Percentiles rank a stretch among this genome's conserved stretches.
phyloP scores from a whole-genome alignment of 2,113 vertebrate genomes.

The Colinus virginianus region DNA sequence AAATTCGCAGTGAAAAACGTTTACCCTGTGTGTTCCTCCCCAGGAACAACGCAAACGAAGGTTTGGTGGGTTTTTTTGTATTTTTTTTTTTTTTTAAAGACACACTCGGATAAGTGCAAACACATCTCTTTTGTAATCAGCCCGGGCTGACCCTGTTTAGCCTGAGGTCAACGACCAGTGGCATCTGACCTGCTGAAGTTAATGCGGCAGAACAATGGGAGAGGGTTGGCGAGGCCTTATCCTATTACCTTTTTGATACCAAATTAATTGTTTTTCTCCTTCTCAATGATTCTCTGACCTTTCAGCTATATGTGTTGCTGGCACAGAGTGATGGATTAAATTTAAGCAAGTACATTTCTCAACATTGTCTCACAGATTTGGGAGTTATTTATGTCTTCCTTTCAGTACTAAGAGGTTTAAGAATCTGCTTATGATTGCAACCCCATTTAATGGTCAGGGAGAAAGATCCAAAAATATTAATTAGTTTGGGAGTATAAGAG shows the following conservation, averaged over 20 bases:
- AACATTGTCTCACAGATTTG: conserved; percentile 58
- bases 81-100: conserved; percentile 17
- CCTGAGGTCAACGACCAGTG: conserved; percentile 78
- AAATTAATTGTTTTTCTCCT: conserved; percentile 84
- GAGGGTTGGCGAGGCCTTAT: conserved; percentile 71
- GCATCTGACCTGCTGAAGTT: conserved; percentile 84
- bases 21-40: conserved; percentile 14
- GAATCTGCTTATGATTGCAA: conserved; percentile 61
- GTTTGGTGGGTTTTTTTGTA: not conserved
- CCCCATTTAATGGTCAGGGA: conserved; percentile 20
- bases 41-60: conserved; percentile 18
- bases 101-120: conserved; percentile 56
- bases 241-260: conserved; percentile 84
- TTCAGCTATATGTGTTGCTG: conserved; percentile 59
- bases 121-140: conserved; percentile 54
- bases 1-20: conserved; percentile 40
- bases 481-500: not conserved
- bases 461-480: conserved; percentile 47
- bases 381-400: conserved; percentile 63
- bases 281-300: conserved; percentile 75
- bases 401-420: conserved; percentile 68
- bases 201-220: conserved; percentile 84
- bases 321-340: conserved; percentile 71
- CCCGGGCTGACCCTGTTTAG: conserved; percentile 67
- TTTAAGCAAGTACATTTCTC: conserved; percentile 63